These are phyloP conservation scores for Setophaga coronata DNA, from an alignment of 2,113 vertebrate genomes.

Conservation along the genomic window DNA sequence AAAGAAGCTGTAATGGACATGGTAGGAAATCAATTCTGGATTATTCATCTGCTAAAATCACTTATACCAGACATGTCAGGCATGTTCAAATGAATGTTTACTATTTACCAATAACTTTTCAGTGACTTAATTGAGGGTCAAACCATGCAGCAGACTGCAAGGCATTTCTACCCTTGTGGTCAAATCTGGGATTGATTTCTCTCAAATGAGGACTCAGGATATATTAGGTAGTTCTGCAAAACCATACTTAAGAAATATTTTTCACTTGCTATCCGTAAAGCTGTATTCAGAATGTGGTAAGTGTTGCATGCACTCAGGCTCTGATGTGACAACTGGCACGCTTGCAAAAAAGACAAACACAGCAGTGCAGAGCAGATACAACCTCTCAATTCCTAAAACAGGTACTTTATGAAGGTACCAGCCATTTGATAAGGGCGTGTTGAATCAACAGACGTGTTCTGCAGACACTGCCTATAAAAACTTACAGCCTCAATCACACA, in stretches of 20 bases:
- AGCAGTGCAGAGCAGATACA: neutral
- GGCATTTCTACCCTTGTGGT: neutral
- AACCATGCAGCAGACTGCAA: neutral
- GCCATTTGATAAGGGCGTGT: neutral
- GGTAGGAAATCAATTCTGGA: neutral
- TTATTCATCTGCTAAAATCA: neutral
- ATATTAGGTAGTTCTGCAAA: neutral
- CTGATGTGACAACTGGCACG: neutral
- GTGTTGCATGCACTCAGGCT: neutral
- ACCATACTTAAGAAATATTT: neutral
- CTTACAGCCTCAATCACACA: neutral
- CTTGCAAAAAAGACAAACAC: neutral
- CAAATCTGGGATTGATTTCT: neutral
- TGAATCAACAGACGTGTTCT: neutral
- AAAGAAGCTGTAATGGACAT: neutral
- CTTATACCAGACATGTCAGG: neutral
- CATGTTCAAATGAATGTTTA: fast-evolving
- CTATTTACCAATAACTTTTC: neutral
- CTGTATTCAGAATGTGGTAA: neutral
- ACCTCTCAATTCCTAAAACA: neutral
- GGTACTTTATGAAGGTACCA: neutral
- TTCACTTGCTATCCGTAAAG: neutral
- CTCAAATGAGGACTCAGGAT: neutral
- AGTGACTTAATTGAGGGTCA: neutral
- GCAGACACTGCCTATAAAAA: neutral